Base-by-base conservation (phyloP, 2,797 vertebrate genomes). In the Phaenicophaeus curvirostris region DNA sequence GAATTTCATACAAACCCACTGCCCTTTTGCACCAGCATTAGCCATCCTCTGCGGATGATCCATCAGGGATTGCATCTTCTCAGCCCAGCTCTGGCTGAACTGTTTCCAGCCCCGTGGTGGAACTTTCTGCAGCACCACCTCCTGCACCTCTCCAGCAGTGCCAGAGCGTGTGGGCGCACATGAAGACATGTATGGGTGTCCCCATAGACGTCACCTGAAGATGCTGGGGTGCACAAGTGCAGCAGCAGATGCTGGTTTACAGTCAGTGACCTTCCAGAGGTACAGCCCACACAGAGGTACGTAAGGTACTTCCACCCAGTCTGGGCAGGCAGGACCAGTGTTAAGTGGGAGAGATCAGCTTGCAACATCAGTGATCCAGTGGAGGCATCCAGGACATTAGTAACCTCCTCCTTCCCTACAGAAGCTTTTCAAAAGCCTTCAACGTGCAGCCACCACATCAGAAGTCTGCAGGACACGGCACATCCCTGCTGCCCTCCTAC, bases 131-230 rank as follows among this genome's bases (percentile, higher is more conserved):
- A 84, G 69, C 83, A 68, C 5, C 39, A 62, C 44, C 42, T 62
- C 63, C 76, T 51, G 48, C 7, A 28, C 37, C 28, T 27, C 42
- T 28, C 48, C 37, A 50, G 62, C 66, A 54, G 33, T 1, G 15
- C 39, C 55, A 17, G 53, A 13, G 30, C 13, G 14, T 1, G 1
- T 11, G 37, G 57, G 55, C 2, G 5, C 62, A 19, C 58, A 11
- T 0, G 0, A 39, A 27, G 19, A 72, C 17, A 35, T 2, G 0
- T 1, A 5, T 0, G 0, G 48, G 28, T 35, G 63, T 62, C 59
- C 66, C 75, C 66, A 46, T 1, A 41, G 57, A 16, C 3, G 4
- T 24, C 35, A 39, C 39, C 39, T 39, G 37, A 39, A 27, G 68
- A 8, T 0, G 24, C 21, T 0, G 2, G 39, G 46, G 25, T 3